Evolutionary conservation across 2,888 invertebrate genomes (phyloP), one percentile per base, ranked within the genome.

Genomic region (Adelphocoris suturalis): DNA sequence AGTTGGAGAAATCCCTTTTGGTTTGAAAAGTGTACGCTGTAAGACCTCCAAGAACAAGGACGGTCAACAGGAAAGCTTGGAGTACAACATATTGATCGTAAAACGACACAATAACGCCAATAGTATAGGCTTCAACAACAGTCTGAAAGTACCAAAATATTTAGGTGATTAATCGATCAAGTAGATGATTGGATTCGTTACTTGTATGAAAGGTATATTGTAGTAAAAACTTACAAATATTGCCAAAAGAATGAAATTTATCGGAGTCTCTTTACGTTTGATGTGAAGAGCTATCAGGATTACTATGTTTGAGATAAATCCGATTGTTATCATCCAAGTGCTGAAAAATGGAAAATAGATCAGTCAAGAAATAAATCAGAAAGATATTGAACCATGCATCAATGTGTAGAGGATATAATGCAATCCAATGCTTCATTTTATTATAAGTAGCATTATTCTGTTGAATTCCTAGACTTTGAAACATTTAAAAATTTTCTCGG

Each of bases 1-100:
- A 94, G 90, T 96, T 95, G 14, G 97, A 96, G 94, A 97, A 97
- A 93, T 98, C 98, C 86, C 95, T 94, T 93, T 97, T 97, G 16
- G 96, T 96, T 94, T 98, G 97, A 92, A 98, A 95, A 0, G 97
- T 97, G 94, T 96, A 98, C n/a, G 96, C 93, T 0, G 97, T 97
- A 89, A 98, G 94, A 0, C 96, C 95, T 91, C 95, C 94, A 19
- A 97, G 96, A 11, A 97, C 96, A 0, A 95, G 95, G 90, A 96
- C 94, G 0, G 98, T 98, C 90, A 98, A 94, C 0, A 95, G 93
- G 52, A 97, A 94, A 0, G 97, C 97, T 94, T 97, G 96, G 27
- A 98, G 93, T 4, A 98, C 97, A 68, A 97, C 94, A 14, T 94
- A 93, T 46, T 96, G 95, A 91, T 97, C 96, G 93, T 96, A 98